Base-by-base conservation (phyloP, 2,888 invertebrate genomes). In the Falcaria lacertinaria region DNA sequence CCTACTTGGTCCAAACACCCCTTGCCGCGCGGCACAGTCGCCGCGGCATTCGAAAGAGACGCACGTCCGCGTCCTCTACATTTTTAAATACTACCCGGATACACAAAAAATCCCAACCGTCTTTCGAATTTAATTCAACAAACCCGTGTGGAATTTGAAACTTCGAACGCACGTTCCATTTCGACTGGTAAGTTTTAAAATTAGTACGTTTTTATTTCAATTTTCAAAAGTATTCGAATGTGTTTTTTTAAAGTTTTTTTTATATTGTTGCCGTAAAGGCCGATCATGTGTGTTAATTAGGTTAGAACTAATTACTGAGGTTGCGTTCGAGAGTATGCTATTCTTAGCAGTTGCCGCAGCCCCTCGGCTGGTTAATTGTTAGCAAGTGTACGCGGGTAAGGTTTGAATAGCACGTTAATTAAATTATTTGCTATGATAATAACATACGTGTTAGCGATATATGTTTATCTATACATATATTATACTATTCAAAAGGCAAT, bases 231-330 rank as follows among this genome's bases (percentile, higher is more conserved):
- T 28, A 28, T 7, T 11, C 11, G 7, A 11, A 11, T 11, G 28
- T 19, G 11, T 11, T 11, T 11, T 11, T 11, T 3, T 28, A 3
- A 28, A 11, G 7, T 28, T 28, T 28, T 28, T 11, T 11, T 5
- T 28, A 3, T 11, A 11, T 28, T 3, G 42, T 48, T 28, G 45
- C 48, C 49, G 56, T 52, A 64, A 70, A 69, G 69, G 69, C 60
- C 64, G 64, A 42, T 15, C 39, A 47, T 62, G 60, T 55, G 46
- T 48, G 60, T 65, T 80, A 83, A 83, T 81, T 81, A 80, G 83
- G 80, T 81, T 82, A 83, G 80, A 80, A 83, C 62, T 80, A 83
- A 83, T 81, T 79, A 78, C 69, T 55, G 52, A 64, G 66, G 47
- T 42, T 46, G 47, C 50, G 54, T 53, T 55, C 48, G 52, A 28